Evolutionary conservation across 2,888 invertebrate genomes (phyloP).

Genomic region (Pollenia labialis): DNA sequence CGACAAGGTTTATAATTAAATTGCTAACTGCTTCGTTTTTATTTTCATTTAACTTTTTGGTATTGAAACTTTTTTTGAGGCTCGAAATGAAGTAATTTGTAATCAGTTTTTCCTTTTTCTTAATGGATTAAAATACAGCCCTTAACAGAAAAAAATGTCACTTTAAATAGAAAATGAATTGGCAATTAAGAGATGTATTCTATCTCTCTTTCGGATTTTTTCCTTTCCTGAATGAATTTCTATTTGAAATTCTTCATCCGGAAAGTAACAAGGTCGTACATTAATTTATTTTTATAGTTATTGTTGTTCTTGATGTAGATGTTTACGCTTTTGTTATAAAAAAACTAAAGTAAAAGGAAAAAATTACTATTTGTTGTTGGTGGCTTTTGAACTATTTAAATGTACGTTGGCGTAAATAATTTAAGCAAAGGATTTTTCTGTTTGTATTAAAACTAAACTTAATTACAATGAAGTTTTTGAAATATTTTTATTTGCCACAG

Average conservation of each 20-base stretch:
- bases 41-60: background rate
- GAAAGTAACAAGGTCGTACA: slow-evolving; percentile 6
- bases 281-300: slow-evolving; percentile 2
- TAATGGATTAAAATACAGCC: slow-evolving; percentile 2
- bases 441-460: background rate
- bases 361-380: slow-evolving; percentile 1
- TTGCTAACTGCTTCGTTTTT: slow-evolving; percentile 20
- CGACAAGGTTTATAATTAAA: slow-evolving; percentile 36
- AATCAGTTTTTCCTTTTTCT: background rate
- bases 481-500: too few relatives aligned
- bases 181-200: slow-evolving; percentile 15
- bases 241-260: slow-evolving; percentile 9
- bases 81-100: slow-evolving; percentile 11
- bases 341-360: background rate
- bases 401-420: slow-evolving; percentile 5
- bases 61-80: background rate
- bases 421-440: background rate
- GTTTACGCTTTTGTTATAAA: slow-evolving; percentile 5
- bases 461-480: too few relatives aligned
- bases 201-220: background rate
- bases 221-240: background rate
- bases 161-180: slow-evolving; percentile 24
- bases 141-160: background rate
- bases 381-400: background rate
- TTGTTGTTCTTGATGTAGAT: background rate